Conservation (phyloP, 2,113 vertebrate genomes). For the Dromiciops gliroides region DNA sequence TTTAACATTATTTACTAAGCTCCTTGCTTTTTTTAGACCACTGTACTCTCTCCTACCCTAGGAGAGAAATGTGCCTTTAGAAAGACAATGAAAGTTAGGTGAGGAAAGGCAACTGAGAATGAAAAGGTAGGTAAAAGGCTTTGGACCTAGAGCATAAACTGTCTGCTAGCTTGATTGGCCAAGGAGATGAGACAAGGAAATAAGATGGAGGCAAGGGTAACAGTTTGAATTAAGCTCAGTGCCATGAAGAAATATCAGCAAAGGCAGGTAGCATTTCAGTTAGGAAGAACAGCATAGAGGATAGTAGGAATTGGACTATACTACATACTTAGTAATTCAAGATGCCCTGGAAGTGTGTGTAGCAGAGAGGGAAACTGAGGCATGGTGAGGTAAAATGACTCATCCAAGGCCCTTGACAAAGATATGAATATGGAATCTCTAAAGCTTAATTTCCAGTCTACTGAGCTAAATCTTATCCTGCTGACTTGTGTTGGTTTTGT, state of each 20-base stretch:
- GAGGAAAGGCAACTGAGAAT: constrained; percentile 65
- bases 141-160: constrained; percentile 54
- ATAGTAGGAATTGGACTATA: background rate
- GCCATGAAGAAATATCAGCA: background rate
- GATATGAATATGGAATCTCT: background rate
- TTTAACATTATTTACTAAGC: background rate
- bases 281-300: constrained; percentile 57
- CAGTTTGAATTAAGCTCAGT: constrained; percentile 25
- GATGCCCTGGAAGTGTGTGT: background rate
- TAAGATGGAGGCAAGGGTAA: background rate
- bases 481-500: constrained; percentile 12
- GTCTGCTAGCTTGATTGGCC: constrained; percentile 32
- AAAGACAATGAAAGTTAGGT: constrained; percentile 14
- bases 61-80: background rate
- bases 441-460: background rate
- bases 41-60: background rate
- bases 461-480: background rate
- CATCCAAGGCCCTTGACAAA: background rate
- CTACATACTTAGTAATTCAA: background rate
- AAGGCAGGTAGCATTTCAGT: background rate
- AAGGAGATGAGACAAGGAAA: background rate
- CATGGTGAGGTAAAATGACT: constrained; percentile 37
- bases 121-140: constrained; percentile 62
- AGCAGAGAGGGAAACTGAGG: constrained; percentile 35
- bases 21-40: background rate